Evolutionary conservation across 2,113 vertebrate species (phyloP).

Genomic region (Phycodurus eques): DNA sequence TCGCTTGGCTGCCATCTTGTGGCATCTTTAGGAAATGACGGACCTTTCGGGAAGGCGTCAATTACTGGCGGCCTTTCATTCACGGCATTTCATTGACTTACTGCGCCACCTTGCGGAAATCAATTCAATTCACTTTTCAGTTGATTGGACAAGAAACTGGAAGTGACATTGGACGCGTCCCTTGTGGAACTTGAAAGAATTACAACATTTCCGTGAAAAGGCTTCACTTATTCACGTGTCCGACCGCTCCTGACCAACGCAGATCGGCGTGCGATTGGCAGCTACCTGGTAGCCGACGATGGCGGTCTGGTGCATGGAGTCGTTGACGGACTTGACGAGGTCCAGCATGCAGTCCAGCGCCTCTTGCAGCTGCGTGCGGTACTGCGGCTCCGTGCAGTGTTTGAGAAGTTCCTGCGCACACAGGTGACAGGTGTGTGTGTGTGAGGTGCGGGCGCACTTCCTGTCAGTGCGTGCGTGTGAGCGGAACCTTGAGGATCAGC

Average conservation of each 20-base stretch:
- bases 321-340: slow-evolving; percentile 94
- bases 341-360: slow-evolving; percentile 90
- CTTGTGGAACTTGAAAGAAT: too few species aligned
- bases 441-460: not conserved
- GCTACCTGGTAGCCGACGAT: slow-evolving; percentile 92
- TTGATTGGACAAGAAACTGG: too few species aligned
- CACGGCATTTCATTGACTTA: too few species aligned
- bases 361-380: slow-evolving; percentile 82
- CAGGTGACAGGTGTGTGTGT: not conserved
- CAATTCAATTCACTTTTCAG: too few species aligned
- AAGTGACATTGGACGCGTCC: too few species aligned
- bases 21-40: not conserved
- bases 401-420: slow-evolving; percentile 86
- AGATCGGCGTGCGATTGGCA: too few species aligned
- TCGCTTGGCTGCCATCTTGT: not conserved
- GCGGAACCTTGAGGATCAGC: slow-evolving; percentile 86
- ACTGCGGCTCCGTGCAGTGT: slow-evolving; percentile 80
- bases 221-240: not conserved
- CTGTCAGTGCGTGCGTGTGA: not conserved
- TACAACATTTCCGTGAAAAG: not conserved
- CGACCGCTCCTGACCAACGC: not conserved
- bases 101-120: too few species aligned
- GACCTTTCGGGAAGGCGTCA: too few species aligned
- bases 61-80: too few species aligned
- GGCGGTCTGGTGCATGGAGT: slow-evolving; percentile 97